Evolutionary conservation across 1,140 invertebrate species (phyloP), one percentile per base, ranked within the genome.

Genomic region (Bradynema listronoti): DNA sequence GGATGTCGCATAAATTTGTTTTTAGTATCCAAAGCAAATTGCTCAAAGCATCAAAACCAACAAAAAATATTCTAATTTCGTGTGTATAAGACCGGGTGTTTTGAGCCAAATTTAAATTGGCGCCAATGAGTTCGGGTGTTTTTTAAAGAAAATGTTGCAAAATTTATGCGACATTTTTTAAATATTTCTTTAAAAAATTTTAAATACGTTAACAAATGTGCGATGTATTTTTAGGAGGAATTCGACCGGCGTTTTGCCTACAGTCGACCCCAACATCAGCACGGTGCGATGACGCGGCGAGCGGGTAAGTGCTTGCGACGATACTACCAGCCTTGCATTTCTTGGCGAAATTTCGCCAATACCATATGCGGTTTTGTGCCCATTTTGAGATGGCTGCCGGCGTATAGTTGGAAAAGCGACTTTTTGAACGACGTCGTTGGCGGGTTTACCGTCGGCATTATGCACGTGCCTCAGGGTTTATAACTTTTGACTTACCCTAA

Each of bases 401-500:
- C 71, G 22, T 82, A 82, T 69, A 77, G 77, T 27, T 59, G 79
- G 36, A 77, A 73, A 55, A 72, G 78, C 11, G 71, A 71, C 53
- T 41, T 81, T 0, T 24, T 78, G 9, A 58, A 46, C 6, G 81
- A 82, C 68, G 50, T 81, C 6, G 52, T 82, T 14, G 74, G 81
- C 2, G 81, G 81, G 14, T 32, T 82, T n/a, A 82, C 81, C 0
- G 73, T 82, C 19, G 81, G 79, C 6, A 75, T 82, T 24, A 76
- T 82, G 58, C 80, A 81, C 52, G 79, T 83, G 47, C 81, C 82
- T 14, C 80, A 82, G 66, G 80, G 81, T 65, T 42, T 30, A 43
- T 24, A 49, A n/a, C 7, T 11, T 39, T 39, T 39, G 11, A 39
- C 36, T 11, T 39, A 11, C 19, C 36, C 11, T 39, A n/a, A n/a